Percentiles rank a stretch among this genome's conserved stretches.
Conservation (phyloP, 1,140 invertebrate species). For the Galendromus occidentalis region DNA sequence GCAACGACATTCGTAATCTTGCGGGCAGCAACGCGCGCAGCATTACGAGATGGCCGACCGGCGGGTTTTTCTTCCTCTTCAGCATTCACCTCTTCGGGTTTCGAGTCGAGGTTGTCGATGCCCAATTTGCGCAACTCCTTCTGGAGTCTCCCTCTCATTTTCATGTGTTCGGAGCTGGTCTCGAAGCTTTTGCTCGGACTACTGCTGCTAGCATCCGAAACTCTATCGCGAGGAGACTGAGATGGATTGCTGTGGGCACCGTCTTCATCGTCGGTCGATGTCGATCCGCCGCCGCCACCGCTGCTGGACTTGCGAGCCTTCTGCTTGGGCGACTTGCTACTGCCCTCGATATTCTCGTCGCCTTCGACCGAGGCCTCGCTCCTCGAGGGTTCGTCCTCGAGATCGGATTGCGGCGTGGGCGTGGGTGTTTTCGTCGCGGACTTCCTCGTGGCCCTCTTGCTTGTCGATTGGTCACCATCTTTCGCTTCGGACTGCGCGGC, state of each 20-base stretch:
- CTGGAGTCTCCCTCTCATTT: conserved; percentile 7
- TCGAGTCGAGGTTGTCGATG: not conserved
- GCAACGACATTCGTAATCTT: conserved; percentile 1
- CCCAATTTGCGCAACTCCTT: conserved; percentile 10
- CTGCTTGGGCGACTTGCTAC: not conserved
- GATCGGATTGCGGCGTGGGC: not conserved
- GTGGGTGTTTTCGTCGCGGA: not conserved
- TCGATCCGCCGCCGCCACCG: no score
- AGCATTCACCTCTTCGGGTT: not conserved
- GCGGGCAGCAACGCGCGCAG: not conserved
- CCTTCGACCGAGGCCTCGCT: not conserved
- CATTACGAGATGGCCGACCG: not conserved
- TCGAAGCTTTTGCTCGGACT: no score
- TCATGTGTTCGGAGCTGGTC: not conserved
- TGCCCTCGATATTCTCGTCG: not conserved
- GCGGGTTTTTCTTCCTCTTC: not conserved
- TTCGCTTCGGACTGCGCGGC: not conserved
- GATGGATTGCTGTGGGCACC: not conserved
- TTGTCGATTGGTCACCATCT: not conserved
- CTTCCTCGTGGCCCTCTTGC: not conserved
- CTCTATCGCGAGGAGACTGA: conserved; percentile 2
- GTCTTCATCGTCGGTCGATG: not conserved
- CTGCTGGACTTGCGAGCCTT: not conserved
- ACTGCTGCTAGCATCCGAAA: no score
- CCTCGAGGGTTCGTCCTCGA: no score